A percentile compares a stretch with the other conserved stretches of the same genome.
Evolutionary conservation across 2,888 invertebrate species (phyloP).

Genomic region (Sphaeridia pumilis): DNA sequence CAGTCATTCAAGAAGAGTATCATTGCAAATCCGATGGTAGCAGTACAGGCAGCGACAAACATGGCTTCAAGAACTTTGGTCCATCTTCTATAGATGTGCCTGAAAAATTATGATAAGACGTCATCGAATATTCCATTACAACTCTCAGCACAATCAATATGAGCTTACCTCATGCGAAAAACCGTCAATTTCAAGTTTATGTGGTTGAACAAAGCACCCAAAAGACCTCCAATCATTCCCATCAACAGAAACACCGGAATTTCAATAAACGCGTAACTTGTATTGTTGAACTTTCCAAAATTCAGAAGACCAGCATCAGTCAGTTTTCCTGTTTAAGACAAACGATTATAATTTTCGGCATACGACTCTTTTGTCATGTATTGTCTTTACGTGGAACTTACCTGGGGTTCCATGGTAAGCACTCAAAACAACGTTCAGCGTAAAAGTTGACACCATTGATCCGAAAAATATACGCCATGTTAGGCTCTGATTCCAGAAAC

Average conservation of each 20-base stretch:
- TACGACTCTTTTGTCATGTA: too few relatives aligned
- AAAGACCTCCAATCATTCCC: constrained; percentile 75
- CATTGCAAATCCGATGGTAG: constrained; percentile 75
- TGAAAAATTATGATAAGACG: too few relatives aligned
- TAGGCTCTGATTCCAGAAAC: constrained; percentile 95
- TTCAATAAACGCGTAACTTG: constrained; percentile 61
- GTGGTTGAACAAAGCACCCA: constrained; percentile 86
- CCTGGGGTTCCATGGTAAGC: constrained; percentile 71
- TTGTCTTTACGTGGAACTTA: too few relatives aligned
- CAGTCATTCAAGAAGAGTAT: constrained; percentile 83
- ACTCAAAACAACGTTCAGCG: constrained; percentile 70
- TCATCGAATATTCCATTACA: too few relatives aligned
- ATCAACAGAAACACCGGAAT: constrained; percentile 79
- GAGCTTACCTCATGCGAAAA: constrained; percentile 67
- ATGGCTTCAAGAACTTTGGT: constrained; percentile 75
- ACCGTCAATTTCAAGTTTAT: constrained; percentile 77
- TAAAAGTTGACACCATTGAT: constrained; percentile 88
- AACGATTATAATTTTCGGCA: too few relatives aligned
- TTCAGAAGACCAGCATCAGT: constrained; percentile 70
- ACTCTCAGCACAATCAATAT: too few relatives aligned
- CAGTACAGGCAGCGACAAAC: constrained; percentile 69
- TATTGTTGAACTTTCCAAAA: constrained; percentile 79
- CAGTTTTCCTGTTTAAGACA: constrained; percentile 45
- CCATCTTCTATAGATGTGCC: constrained; percentile 55
- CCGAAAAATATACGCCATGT: constrained; percentile 97